Percentiles rank a stretch among this genome's conserved stretches.
These are phyloP conservation scores for Latrodectus geometricus DNA, from an alignment of 1,140 invertebrate genomes.

Conservation along the genomic window DNA sequence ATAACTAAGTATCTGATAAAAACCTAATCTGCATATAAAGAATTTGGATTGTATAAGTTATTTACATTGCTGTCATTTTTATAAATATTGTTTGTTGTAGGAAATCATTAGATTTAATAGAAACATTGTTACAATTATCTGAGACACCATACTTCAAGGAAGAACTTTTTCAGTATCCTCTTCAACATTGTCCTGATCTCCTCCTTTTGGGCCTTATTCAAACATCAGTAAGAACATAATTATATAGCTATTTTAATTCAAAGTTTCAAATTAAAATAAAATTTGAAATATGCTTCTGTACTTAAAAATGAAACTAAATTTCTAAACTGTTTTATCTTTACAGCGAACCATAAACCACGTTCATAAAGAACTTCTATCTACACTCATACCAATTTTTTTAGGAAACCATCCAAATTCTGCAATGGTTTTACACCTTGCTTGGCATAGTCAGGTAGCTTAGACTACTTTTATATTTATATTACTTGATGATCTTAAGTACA, in stretches of 20 bases:
- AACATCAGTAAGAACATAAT: constrained; percentile 73
- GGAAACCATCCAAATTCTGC: constrained; percentile 94
- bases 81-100: constrained; percentile 64
- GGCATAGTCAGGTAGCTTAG: constrained; percentile 76
- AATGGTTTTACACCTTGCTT: constrained; percentile 92
- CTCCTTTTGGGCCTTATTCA: constrained; percentile 88
- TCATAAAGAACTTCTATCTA: constrained; percentile 84
- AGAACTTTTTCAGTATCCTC: constrained; percentile 91
- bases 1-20: background rate
- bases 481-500: constrained; percentile 42
- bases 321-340: constrained; percentile 44
- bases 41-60: background rate
- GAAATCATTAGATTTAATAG: constrained; percentile 89
- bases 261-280: no score
- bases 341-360: constrained; percentile 69
- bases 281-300: background rate
- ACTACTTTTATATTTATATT: constrained; percentile 31
- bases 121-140: constrained; percentile 85
- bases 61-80: background rate
- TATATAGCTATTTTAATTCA: no score
- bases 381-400: constrained; percentile 89
- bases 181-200: constrained; percentile 94
- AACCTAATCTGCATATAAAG: background rate
- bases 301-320: background rate
- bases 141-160: constrained; percentile 83